Percentiles rank a stretch among this genome's conserved stretches.
phyloP scores from a whole-genome alignment of 1,140 invertebrate species.

The Cyphomyrmex costatus region DNA sequence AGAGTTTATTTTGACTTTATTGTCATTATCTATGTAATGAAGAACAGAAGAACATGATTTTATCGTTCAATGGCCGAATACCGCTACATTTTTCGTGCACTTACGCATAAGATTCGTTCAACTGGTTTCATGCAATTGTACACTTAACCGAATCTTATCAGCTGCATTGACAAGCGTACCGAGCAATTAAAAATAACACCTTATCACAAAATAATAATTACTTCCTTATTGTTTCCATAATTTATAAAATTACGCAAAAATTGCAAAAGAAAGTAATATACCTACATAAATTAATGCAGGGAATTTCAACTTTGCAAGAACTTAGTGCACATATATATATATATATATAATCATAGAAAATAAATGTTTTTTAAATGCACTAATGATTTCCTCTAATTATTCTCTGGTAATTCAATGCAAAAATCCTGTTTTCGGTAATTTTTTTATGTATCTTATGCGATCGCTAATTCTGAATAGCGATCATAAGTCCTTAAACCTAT shows the following conservation, averaged over 20 bases:
- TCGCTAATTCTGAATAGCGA: too few species aligned
- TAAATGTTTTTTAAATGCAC: background rate
- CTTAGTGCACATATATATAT: background rate
- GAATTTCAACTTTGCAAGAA: background rate
- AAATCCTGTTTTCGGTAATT: background rate
- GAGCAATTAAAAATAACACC: background rate
- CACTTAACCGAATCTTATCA: constrained; percentile 25
- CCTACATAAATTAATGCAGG: background rate
- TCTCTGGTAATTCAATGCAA: background rate
- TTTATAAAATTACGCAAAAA: background rate
- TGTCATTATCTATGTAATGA: background rate
- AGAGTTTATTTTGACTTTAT: constrained; percentile 4
- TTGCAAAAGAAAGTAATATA: background rate
- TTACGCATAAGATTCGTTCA: background rate
- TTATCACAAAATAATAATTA: constrained; percentile 5
- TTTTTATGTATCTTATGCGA: too few species aligned
- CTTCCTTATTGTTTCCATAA: background rate
- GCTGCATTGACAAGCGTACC: background rate
- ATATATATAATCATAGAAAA: background rate
- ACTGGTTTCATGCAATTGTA: background rate
- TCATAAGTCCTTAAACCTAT: too few species aligned
- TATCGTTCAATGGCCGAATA: background rate
- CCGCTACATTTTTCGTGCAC: background rate
- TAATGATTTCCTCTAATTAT: background rate
- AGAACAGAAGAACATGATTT: background rate